phyloP scores from a whole-genome alignment of 2,888 invertebrate species.

The Nomada ruficornis region DNA sequence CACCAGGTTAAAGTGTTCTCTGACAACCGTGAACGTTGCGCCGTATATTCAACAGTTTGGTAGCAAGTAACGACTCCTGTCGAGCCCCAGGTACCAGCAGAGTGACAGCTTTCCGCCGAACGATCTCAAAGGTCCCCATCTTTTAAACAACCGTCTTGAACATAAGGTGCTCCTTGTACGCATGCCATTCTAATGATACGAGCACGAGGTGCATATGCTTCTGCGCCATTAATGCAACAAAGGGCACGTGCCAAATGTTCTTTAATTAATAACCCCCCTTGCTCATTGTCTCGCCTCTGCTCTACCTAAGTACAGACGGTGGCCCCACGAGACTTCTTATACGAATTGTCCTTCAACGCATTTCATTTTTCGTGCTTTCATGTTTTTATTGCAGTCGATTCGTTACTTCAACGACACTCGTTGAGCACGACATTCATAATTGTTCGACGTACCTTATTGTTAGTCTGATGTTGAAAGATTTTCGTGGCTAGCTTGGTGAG shows the following conservation, averaged over 20 bases:
- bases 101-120: constrained; percentile 67
- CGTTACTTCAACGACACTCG: no score
- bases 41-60: not conserved
- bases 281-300: constrained; percentile 15
- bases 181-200: constrained; percentile 20
- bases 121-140: constrained; percentile 44
- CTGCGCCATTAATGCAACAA: constrained; percentile 35
- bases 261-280: constrained; percentile 46
- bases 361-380: no score
- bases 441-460: no score
- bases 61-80: constrained; percentile 38
- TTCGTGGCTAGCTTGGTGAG: no score
- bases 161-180: constrained; percentile 60
- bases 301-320: not conserved
- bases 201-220: constrained; percentile 49
- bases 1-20: not conserved
- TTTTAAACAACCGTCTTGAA: constrained; percentile 69
- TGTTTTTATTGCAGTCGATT: no score
- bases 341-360: not conserved
- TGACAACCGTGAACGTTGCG: not conserved
- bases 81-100: constrained; percentile 38
- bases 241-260: constrained; percentile 58
- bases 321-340: no score
- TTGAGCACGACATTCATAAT: no score
- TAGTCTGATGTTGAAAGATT: no score